phyloP scores from a whole-genome alignment of 1,140 invertebrate genomes.

The Phthorimaea operculella region DNA sequence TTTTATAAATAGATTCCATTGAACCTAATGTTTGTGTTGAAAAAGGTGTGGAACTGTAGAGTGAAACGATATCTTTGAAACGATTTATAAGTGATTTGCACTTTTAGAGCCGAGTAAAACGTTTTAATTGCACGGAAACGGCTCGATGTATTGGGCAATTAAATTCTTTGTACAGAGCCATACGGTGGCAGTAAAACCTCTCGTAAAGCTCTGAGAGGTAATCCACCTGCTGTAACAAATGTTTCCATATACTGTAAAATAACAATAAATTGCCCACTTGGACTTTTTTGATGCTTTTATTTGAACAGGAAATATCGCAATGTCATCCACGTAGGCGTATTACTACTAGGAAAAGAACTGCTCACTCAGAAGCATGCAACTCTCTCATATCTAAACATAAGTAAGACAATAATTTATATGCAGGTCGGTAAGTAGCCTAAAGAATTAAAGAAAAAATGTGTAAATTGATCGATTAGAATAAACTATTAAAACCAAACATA shows the following conservation, averaged over 20 bases:
- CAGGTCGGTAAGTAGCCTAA: no score
- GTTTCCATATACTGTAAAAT: no score
- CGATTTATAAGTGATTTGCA: slow-evolving; percentile 25
- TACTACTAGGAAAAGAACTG: no score
- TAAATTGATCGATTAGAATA: no score
- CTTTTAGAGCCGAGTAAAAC: slow-evolving; percentile 25
- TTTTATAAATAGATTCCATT: background rate
- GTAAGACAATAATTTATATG: no score
- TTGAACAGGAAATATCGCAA: no score
- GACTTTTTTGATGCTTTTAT: no score
- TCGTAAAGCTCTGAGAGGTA: slow-evolving; percentile 14
- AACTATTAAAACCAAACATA: slow-evolving; percentile 12
- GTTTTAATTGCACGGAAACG: slow-evolving; percentile 27
- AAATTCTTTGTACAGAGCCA: slow-evolving; percentile 11
- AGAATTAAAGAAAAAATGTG: no score
- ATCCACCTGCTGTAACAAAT: slow-evolving; percentile 6
- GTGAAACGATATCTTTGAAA: slow-evolving; percentile 9
- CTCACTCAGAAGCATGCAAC: no score
- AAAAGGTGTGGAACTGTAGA: background rate
- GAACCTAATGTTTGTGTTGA: background rate
- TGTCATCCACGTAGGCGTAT: no score
- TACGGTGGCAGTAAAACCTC: slow-evolving; percentile 13
- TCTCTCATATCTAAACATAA: no score
- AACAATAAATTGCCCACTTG: no score
- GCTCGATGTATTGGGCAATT: slow-evolving; percentile 14